Evolutionary conservation across 2,888 invertebrate species (phyloP), one percentile per base, ranked within the genome.

Genomic region (Melinaea menophilus): DNA sequence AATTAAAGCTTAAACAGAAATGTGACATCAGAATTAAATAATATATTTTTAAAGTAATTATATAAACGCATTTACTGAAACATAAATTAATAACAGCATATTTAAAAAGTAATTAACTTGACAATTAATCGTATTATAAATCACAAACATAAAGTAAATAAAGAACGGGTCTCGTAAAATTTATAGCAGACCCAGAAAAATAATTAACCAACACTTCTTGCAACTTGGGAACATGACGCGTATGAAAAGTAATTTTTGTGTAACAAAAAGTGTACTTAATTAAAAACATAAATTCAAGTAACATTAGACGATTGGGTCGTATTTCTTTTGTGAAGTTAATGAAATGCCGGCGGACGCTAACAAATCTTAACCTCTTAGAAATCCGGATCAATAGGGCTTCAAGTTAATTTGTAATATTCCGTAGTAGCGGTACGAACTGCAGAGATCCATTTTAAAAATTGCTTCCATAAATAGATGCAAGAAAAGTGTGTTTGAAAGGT

Each of bases 391-490:
- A 67, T 65, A 55, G 55, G 59, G 65, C 61, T 61, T 67, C 65
- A 59, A 57, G 61, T 65, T 65, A 65, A 65, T 67, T 67, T 63
- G 67, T 65, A 61, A 63, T 67, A 59, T 65, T 67, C 63, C 47
- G 47, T 59, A 58, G 47, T 59, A 58, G 62, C 59, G 55, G 58
- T 62, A 59, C 62, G 9, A 58, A 55, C 55, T 63, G 58, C 46
- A 56, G 62, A 59, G 34, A 54, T 37, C 58, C 61, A 65, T 59
- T 51, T 31, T 59, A 61, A 58, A 64, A 67, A 59, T 60, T 59
- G 55, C 47, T 35, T 31, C 61, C 55, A 48, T 61, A 57, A 64
- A 61, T 60, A 55, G 59, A 64, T 56, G 47, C 51, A 47, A 54
- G 33, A 62, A 61, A 65, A 64, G 61, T 22, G 41, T 41, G 41